Base-by-base conservation (phyloP, 1,140 invertebrate genomes). In the Eueides isabella region DNA sequence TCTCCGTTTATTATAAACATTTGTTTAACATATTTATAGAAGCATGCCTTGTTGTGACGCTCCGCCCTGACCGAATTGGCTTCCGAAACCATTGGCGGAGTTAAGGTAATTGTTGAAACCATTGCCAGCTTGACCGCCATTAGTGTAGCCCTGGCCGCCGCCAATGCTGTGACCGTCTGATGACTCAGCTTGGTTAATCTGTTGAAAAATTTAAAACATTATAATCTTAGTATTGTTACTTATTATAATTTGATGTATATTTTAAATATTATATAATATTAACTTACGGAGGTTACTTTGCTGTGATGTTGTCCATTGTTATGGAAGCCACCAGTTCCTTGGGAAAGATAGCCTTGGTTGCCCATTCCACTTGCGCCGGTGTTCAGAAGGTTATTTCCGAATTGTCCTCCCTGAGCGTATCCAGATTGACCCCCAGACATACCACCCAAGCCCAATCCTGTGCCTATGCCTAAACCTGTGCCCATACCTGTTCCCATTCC, bases 301-400 rank as follows among this genome's bases (percentile, higher is more conserved):
- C 44, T 71, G 28, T 75, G 73, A 31, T 75, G 73, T 0, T 71
- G 41, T 66, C 73, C 73, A 35, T 31, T 29, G n/a, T 75, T 67
- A 19, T 75, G 73, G 63, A 31, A 71, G n/a, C 68, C 67, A 11
- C 63, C 26, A 55, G 11, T 28, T 3, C 73, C 73, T 14, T 14
- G 16, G 23, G 70, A 61, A 14, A 66, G 48, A 31, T 31, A 66
- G 4, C 14, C 61, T 28, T 55, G 33, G 11, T 41, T 68, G 0
- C 64, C 31, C 2, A 31, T 7, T 3, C 67, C 73, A 12, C 63
- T 70, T 3, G 62, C 44, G 14, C 62, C 70, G n/a, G 33, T 6
- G 28, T 71, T 71, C 1, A 44, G 2, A 48, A 23, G 55, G 23
- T 75, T 5, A 41, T 44, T 19, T 38, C 67, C 55, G 12, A 9